Evolutionary conservation across 1,140 invertebrate genomes (phyloP).

Genomic region (Drosophila grimshawi): DNA sequence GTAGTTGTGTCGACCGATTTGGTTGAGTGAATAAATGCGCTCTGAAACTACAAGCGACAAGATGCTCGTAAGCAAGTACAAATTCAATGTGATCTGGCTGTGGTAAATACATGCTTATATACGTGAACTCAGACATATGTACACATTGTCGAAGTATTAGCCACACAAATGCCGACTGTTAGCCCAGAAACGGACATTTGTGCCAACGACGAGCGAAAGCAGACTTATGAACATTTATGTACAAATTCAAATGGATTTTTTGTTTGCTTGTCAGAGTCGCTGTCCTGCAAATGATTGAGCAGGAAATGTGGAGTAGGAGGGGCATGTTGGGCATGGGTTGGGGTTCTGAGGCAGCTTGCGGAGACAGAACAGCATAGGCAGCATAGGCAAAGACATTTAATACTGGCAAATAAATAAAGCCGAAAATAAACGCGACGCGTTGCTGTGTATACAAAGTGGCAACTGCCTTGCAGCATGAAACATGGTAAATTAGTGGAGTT

Average conservation of each 20-base stretch:
- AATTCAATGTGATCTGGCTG: conserved; percentile 22
- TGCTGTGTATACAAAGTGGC: conserved; percentile 50
- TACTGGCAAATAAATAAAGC: conserved; percentile 75
- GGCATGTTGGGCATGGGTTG: no score
- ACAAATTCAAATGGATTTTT: conserved; percentile 45
- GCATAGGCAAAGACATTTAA: conserved; percentile 59
- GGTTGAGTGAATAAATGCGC: conserved; percentile 45
- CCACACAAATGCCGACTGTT: conserved; percentile 26
- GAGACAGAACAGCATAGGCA: neutral
- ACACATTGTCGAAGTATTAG: conserved; percentile 7
- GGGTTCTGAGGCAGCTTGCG: no score
- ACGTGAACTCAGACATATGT: neutral
- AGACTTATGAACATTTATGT: conserved; percentile 13
- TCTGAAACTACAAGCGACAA: conserved; percentile 23
- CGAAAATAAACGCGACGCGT: conserved; percentile 51
- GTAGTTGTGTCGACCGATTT: conserved; percentile 36
- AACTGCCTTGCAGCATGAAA: conserved; percentile 22
- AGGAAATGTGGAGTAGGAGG: conserved; percentile 1
- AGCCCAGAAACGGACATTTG: conserved; percentile 35
- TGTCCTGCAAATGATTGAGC: conserved; percentile 38
- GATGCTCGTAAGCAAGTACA: conserved; percentile 7
- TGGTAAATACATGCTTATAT: neutral
- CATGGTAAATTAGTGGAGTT: conserved; percentile 76
- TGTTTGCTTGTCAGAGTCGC: conserved; percentile 25
- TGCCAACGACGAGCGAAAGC: conserved; percentile 19